Percentiles rank a stretch among this genome's conserved stretches.
Conservation (phyloP, 2,113 vertebrate species). For the Nycticorax nycticorax region DNA sequence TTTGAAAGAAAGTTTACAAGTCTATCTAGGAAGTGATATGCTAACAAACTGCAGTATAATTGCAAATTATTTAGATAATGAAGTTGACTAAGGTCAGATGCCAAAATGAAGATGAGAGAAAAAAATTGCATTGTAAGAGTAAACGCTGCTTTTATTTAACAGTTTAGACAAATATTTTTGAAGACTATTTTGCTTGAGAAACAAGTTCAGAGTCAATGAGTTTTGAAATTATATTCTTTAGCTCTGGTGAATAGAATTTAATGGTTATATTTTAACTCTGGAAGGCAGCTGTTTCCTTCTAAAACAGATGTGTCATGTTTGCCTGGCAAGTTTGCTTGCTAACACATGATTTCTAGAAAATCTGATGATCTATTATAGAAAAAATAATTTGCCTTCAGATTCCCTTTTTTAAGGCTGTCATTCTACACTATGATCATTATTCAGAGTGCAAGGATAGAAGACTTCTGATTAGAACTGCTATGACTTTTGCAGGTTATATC, state of each 20-base stretch:
- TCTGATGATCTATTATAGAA: background rate
- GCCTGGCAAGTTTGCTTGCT: background rate
- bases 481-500: background rate
- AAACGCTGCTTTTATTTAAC: background rate
- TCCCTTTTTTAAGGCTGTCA: background rate
- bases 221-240: background rate
- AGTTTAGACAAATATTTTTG: background rate
- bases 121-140: background rate
- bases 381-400: background rate
- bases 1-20: background rate
- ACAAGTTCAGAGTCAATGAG: background rate
- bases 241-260: background rate
- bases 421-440: background rate
- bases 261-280: background rate
- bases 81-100: background rate
- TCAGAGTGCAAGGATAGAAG: background rate
- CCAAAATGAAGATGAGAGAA: background rate
- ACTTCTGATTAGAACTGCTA: background rate
- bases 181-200: background rate
- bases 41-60: background rate
- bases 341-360: background rate
- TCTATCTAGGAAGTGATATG: background rate
- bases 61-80: slow-evolving; percentile 13
- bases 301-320: background rate
- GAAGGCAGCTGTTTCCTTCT: background rate